Evolutionary conservation across 2,113 vertebrate genomes (phyloP).

Genomic region (Sterna hirundo): DNA sequence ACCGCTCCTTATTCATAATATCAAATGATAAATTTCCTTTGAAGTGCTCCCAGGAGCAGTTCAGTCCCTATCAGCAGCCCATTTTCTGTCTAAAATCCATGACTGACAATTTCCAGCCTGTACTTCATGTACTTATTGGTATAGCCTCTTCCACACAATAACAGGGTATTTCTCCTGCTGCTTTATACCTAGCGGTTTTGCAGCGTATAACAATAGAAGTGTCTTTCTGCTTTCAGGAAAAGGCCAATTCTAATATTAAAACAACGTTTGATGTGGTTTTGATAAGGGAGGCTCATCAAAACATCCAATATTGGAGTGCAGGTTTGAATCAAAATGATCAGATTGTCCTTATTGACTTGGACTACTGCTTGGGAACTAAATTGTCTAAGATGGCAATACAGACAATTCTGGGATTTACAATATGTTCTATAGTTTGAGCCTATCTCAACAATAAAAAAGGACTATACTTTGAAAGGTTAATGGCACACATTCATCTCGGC

Average conservation of each 20-base stretch:
- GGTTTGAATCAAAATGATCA: not conserved
- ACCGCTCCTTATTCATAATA: accelerated
- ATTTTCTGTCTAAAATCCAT: not conserved
- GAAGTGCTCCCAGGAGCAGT: not conserved
- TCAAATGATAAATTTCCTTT: not conserved
- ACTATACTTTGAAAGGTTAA: not conserved
- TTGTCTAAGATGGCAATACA: not conserved
- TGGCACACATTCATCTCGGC: not conserved
- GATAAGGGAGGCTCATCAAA: not conserved
- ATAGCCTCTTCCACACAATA: not conserved
- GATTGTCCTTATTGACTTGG: not conserved
- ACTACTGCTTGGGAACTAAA: not conserved
- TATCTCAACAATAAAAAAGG: not conserved
- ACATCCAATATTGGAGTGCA: not conserved
- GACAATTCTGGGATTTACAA: not conserved
- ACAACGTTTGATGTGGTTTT: not conserved
- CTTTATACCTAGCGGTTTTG: not conserved
- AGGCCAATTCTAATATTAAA: not conserved
- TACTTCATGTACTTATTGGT: not conserved
- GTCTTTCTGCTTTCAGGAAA: not conserved
- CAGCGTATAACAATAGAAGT: not conserved
- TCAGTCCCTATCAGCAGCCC: not conserved
- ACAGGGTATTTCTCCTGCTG: not conserved
- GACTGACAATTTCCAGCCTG: not conserved
- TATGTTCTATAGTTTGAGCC: not conserved